Base-by-base conservation (phyloP, 2,888 invertebrate species). In the Ischnus inquisitorius region DNA sequence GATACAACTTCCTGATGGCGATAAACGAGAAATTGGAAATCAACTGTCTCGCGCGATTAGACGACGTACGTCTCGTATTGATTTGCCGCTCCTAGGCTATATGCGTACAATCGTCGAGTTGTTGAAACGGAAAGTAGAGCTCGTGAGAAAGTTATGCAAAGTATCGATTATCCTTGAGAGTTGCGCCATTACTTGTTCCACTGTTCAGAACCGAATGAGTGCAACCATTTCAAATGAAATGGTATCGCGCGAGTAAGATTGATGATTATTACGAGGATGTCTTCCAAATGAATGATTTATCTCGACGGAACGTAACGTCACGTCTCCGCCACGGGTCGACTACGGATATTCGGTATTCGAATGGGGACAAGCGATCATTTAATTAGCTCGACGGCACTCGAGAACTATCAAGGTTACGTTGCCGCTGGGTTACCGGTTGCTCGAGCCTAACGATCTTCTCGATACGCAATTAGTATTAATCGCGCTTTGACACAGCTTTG, bases 391-490 rank as follows among this genome's bases (percentile, higher is more conserved):
- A 34, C 69, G 41, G n/a, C 34, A 51, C 72, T 67, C 51, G 16
- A 16, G 51, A 39, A 46, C 69, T 16, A 51, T 41, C 46, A 39
- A 64, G 68, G 68, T 68, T 41, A 60, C 34, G 64, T 14, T 14
- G 62, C 19, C 25, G 68, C 43, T 22, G 22, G 16, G 43, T 10
- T 12, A 28, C 22, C 22, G 43, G 28, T 34, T 77, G 62, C 60
- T 68, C n/a, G 28, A 25, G 68, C 51, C 67, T 71, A 68, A 72
- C 76, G 51, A 82, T 81, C 72, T 79, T 51, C 77, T 65, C 79
- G 72, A 86, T 79, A 74, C 54, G 81, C 79, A 81, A 85, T 86
- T 83, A 85, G 76, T 76, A 78, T 77, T 81, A 77, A 83, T 79
- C 79, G 67, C 62, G 75, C 76, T 79, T 82, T 75, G 83, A 81